These are phyloP conservation scores for Pteronotus mesoamericanus DNA, from an alignment of 2,797 vertebrate genomes.

Conservation along the genomic window DNA sequence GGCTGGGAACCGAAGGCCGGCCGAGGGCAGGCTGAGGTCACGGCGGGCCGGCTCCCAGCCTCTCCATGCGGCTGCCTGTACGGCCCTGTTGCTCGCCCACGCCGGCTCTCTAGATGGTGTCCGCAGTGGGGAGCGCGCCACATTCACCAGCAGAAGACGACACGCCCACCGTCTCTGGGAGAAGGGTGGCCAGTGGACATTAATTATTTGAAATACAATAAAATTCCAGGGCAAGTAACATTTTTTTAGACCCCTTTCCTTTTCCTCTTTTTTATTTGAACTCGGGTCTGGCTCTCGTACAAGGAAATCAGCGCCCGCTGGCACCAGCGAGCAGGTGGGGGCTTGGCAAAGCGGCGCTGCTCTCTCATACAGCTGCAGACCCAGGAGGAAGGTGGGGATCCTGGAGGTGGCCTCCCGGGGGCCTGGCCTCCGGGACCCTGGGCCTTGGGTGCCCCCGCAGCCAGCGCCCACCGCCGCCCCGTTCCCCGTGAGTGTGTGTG, in stretches of 20 bases:
- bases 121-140: too few relatives aligned
- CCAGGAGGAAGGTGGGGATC: background rate
- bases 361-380: background rate
- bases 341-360: background rate
- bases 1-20: background rate
- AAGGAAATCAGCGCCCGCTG: slow-evolving; percentile 62
- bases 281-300: slow-evolving; percentile 43
- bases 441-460: background rate
- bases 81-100: background rate
- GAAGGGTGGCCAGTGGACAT: background rate
- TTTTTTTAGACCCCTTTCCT: background rate
- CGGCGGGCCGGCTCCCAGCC: too few relatives aligned
- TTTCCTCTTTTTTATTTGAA: slow-evolving; percentile 7
- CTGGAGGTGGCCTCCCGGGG: rapidly evolving
- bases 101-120: rapidly evolving
- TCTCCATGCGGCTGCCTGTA: slow-evolving; percentile 46
- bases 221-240: background rate
- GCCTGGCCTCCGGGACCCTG: background rate
- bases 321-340: slow-evolving; percentile 20
- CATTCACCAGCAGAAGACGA: slow-evolving; percentile 61
- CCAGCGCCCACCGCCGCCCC: rapidly evolving
- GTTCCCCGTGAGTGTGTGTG: background rate
- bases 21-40: background rate
- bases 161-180: background rate
- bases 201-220: background rate